phyloP scores from a whole-genome alignment of 2,113 vertebrate genomes.

The Cavia porcellus region DNA sequence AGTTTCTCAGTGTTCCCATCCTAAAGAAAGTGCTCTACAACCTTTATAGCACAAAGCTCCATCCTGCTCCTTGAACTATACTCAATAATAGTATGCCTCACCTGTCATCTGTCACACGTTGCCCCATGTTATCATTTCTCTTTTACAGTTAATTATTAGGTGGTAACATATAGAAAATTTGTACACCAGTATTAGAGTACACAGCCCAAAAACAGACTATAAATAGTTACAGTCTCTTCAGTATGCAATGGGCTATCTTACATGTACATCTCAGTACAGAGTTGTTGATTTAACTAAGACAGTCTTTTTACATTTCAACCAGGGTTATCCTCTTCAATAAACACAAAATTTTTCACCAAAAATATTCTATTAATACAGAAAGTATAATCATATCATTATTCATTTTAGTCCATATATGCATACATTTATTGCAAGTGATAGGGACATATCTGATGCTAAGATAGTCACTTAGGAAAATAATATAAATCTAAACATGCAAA shows the following conservation, averaged over 20 bases:
- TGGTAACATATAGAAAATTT: not conserved
- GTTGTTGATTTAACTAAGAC: not conserved
- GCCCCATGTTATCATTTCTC: not conserved
- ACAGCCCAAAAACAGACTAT: not conserved
- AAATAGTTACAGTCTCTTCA: not conserved
- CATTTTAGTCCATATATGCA: not conserved
- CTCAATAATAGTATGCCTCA: not conserved
- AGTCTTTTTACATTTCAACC: not conserved
- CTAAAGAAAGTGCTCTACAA: not conserved
- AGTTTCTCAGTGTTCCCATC: not conserved
- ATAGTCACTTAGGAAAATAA: not conserved
- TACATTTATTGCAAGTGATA: not conserved
- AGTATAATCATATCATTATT: not conserved
- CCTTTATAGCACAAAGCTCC: not conserved
- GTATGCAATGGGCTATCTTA: no score
- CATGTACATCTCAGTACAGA: not conserved
- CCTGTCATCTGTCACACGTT: not conserved
- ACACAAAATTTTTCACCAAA: constrained; percentile 11
- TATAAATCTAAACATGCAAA: not conserved
- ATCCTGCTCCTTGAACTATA: rapidly evolving
- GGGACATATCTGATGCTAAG: not conserved
- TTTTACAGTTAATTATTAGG: not conserved
- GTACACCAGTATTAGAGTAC: not conserved
- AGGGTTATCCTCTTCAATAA: not conserved
- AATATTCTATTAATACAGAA: not conserved